Evolutionary conservation across 2,113 vertebrate genomes (phyloP), one percentile per base, ranked within the genome.

Genomic region (Leptocoma aspasia): DNA sequence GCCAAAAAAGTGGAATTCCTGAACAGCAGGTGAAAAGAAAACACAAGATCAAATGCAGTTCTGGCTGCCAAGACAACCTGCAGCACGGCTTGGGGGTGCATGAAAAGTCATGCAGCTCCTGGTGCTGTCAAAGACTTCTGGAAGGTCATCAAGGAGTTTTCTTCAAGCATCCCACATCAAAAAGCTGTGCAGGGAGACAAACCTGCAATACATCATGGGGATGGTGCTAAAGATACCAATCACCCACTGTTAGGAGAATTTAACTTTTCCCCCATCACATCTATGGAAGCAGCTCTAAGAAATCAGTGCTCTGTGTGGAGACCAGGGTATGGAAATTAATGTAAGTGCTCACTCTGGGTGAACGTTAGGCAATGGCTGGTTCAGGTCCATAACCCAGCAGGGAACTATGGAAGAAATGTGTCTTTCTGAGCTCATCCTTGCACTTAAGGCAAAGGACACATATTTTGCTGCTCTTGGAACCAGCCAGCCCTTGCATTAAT

Each of bases 11-110:
- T 94, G 90, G 88, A 88, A 96, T 95, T 96, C 95, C 88, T 89
- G 92, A 95, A 81, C 92, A 96, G 96, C 95, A 94, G 92, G 94
- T 97, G 92, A 92, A 96, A 96, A 89, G 85, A 82, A 95, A 96
- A 86, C 77, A 82, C 30, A 68, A 78, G 85, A 82, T 96, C 87
- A 96, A 95, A 97, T 17, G 18, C 79, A 81, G 68, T 21, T 83
- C 68, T 83, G 82, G 42, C 90, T 96, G 96, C 93, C 87, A 95
- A 59, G 47, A 93, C 79, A 86, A 93, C 60, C 76, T 91, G 93
- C 94, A 90, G 90, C 60, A 73, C 4, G 45, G 92, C 88, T 86
- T 80, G 59, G 37, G 76, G 79, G 71, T 65, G 82, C 79, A 68
- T 8, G 33, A 80, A 41, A 85, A 92, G 77, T 89, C 88, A 78